Evolutionary conservation across 1,140 invertebrate species (phyloP), one percentile per base, ranked within the genome.

Genomic region (Belonocnema kinseyi): DNA sequence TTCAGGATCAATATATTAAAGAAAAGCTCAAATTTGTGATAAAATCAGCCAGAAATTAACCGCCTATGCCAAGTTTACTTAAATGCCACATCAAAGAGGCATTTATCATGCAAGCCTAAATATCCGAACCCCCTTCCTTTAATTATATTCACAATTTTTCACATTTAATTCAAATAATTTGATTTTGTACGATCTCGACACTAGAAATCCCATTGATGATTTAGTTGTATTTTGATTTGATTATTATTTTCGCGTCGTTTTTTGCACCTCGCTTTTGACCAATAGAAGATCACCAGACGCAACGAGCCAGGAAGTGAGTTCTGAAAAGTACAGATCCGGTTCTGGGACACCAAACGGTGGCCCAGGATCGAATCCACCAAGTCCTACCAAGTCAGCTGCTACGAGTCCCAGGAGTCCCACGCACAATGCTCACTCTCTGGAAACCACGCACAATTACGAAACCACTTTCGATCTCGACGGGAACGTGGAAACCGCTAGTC

Each of bases 401-500:
- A 85, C 86, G 51, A 90, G 87, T 82, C 83, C 88, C 71, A 87
- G 87, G 75, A 89, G 86, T 50, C 85, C 90, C 14, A 89, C 88
- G 10, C 88, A 88, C 54, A 88, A 85, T 78, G 82, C 86, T 40
- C 82, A 87, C 70, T 85, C 87, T n/a, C 72, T 80, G 26, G 85
- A 87, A 78, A 86, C 88, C 66, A 90, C 91, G 72, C 94, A 95
- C 88, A 96, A 96, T 91, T 96, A 95, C 80, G 96, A 96, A 87
- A 96, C 95, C 7, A 96, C 95, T 3, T 96, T 96, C 88, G 96
- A 97, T 90, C 91, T 95, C 73, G 95, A 96, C 79, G 95, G 95
- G 40, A 97, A 97, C 90, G 95, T 97, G 73, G 96, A 97, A 88
- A 96, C 95, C 12, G 94, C 91, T 50, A 91, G 93, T 82, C 88